Evolutionary conservation across 2,797 vertebrate genomes (phyloP).

Genomic region (Danio albolineatus): DNA sequence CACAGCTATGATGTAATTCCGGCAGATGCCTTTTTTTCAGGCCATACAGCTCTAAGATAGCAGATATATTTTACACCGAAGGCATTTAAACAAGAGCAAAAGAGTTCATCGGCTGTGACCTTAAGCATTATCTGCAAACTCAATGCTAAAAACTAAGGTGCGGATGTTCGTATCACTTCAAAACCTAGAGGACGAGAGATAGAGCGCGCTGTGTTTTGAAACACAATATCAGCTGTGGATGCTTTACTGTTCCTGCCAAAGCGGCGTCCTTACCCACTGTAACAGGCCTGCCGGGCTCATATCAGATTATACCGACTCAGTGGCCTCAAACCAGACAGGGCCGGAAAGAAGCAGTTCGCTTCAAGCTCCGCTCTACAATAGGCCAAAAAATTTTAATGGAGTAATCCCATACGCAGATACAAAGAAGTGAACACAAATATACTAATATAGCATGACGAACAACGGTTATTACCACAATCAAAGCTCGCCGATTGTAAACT

Average conservation of each 20-base stretch:
- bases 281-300: constrained; percentile 42
- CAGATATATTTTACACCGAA: neutral
- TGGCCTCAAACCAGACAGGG: constrained; percentile 50
- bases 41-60: neutral
- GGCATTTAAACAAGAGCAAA: neutral
- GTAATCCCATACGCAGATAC: neutral
- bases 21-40: too few relatives aligned
- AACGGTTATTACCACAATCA: neutral
- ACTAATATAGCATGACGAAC: neutral
- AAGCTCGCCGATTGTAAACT: neutral
- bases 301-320: constrained; percentile 53
- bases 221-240: constrained; percentile 36
- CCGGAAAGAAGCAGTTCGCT: constrained; percentile 44
- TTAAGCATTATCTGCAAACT: neutral
- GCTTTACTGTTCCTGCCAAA: constrained; percentile 31
- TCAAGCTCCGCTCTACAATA: neutral
- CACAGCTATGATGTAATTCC: constrained; percentile 10
- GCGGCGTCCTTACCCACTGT: constrained; percentile 20
- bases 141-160: neutral
- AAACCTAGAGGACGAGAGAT: constrained; percentile 13
- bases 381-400: neutral
- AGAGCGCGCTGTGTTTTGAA: constrained; percentile 47
- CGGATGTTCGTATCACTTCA: neutral
- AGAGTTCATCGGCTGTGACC: neutral
- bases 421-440: neutral